A percentile compares a stretch with the other conserved stretches of the same genome.
Evolutionary conservation across 2,797 vertebrate genomes (phyloP).

Genomic region (Oryzias sinensis): DNA sequence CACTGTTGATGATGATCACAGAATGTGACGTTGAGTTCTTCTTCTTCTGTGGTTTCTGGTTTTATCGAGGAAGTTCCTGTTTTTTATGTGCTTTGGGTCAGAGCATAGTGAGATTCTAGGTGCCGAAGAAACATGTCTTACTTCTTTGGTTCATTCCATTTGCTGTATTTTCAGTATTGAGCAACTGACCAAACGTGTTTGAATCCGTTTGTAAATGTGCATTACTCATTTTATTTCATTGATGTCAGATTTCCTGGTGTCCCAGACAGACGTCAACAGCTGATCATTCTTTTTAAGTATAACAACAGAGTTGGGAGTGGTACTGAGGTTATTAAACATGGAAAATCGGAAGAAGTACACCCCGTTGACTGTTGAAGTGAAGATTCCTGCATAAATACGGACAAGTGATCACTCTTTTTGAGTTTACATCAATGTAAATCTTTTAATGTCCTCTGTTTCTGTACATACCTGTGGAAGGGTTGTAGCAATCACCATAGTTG

Average conservation of each 20-base stretch:
- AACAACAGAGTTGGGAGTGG: conserved; percentile 44
- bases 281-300: conserved; percentile 51
- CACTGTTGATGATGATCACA: too few species aligned
- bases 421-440: not conserved
- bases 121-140: too few species aligned
- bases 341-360: conserved; percentile 61
- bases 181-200: too few species aligned
- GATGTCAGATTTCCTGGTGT: conserved; percentile 14
- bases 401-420: not conserved
- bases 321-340: conserved; percentile 48
- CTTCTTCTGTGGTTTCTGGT: too few species aligned
- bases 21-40: too few species aligned
- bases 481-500: conserved; percentile 54
- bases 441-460: too few species aligned
- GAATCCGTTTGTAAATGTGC: too few species aligned
- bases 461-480: conserved; percentile 56
- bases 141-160: too few species aligned
- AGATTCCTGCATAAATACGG: conserved; percentile 39
- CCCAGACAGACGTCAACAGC: conserved; percentile 46
- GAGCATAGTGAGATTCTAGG: too few species aligned
- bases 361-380: conserved; percentile 50
- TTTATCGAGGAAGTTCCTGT: too few species aligned
- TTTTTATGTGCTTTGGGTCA: too few species aligned
- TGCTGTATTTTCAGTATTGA: too few species aligned
- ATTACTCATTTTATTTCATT: conserved; percentile 16